Evolutionary conservation across 2,113 vertebrate species (phyloP), one percentile per base, ranked within the genome.

Genomic region (Myotis lucifugus): DNA sequence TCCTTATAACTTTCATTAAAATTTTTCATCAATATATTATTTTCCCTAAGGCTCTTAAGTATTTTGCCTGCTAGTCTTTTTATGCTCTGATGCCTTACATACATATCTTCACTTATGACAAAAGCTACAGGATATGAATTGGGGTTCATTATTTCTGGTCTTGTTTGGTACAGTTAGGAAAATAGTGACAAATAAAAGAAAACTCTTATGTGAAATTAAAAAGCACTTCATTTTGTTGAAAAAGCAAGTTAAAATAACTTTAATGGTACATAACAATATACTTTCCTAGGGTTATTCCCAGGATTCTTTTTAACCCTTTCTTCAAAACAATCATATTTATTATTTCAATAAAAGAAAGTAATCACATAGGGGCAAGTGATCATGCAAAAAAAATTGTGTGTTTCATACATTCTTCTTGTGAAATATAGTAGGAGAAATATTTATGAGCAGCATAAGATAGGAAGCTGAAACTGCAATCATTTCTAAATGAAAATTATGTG

Each of bases 401-500:
- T 96, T 95, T 95, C 40, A 90, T 90, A 70, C 66, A 92, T 92
- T 95, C 93, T 97, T 88, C 96, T 97, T 97, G 77, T 98, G 94
- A 98, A 98, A 97, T 98, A 98, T 97, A 97, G 95, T 96, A 90
- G 92, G 77, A 79, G 42, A 98, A 98, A 98, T 98, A 98, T 98
- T 98, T 98, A 98, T 91, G 97, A 98, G 96, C 91, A 94, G 96
- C 94, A 96, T 97, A 97, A 97, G 97, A 98, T 98, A 96, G 54
- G 96, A 97, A 98, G 94, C 97, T 97, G 93, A 97, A 98, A 98
- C 93, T 98, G 95, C 95, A 97, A 96, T 98, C 92, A 70, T 98
- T 98, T 98, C 97, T 98, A 98, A 98, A 97, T 98, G 97, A 98
- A 98, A 98, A 98, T 98, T 97, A 98, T 98, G 97, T 98, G 98